Conservation (phyloP, 2,797 vertebrate species). For the Botia almorhae region DNA sequence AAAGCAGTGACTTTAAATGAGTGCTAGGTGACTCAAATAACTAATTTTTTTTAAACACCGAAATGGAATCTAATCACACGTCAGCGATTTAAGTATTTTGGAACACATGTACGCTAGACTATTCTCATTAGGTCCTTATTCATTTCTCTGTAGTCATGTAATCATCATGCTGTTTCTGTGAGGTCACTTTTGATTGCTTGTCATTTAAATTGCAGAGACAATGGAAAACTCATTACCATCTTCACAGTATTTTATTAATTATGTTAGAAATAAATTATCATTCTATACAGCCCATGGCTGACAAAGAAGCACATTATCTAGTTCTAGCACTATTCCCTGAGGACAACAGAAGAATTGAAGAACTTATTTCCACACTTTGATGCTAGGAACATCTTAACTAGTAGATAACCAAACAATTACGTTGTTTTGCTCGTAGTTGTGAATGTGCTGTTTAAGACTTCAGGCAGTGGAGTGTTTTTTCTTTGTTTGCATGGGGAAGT, state of each 20-base stretch:
- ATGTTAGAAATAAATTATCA: constrained; percentile 6
- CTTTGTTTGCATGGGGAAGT: not conserved
- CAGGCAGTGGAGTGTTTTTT: not conserved
- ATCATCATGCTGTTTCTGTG: constrained; percentile 22
- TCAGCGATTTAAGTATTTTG: not conserved
- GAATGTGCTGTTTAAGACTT: not conserved
- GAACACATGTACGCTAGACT: not conserved
- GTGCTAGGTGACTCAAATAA: not conserved
- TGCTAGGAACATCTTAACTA: not conserved
- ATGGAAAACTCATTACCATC: not conserved
- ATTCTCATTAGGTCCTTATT: constrained; percentile 6
- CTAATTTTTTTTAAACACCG: not conserved
- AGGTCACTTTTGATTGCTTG: not conserved
- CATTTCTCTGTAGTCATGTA: constrained; percentile 2
- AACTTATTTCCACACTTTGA: not conserved
- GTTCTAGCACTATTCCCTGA: not conserved
- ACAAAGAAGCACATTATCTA: not conserved
- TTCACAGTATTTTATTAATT: not conserved
- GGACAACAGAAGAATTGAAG: too few species aligned
- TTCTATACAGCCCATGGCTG: not conserved
- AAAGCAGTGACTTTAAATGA: constrained; percentile 1
- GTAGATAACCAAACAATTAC: not conserved
- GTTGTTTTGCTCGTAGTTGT: not conserved
- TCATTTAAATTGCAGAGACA: too few species aligned
- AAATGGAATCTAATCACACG: not conserved